Evolutionary conservation across 2,113 vertebrate species (phyloP).

Genomic region (Syngnathoides biaculeatus): DNA sequence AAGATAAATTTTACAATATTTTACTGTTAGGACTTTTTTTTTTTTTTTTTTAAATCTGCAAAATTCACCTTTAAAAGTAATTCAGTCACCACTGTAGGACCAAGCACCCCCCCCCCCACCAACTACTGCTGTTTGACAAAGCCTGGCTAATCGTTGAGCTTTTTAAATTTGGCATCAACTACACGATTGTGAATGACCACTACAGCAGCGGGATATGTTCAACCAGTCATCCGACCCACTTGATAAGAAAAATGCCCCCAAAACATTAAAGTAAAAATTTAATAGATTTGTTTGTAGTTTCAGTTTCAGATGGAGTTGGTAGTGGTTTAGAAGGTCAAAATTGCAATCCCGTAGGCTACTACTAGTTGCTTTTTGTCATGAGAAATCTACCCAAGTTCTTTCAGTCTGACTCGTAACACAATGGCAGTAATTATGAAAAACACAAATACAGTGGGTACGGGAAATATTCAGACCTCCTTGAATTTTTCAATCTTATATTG

Average conservation of each 20-base stretch:
- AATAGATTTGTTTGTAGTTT: neutral
- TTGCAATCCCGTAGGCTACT: neutral
- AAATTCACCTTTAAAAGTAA: neutral
- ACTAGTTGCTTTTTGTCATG: neutral
- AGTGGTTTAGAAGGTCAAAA: neutral
- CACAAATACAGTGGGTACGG: neutral
- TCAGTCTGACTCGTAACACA: neutral
- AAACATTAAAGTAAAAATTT: neutral
- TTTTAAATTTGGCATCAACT: neutral
- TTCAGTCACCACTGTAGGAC: neutral
- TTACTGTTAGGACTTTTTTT: no score
- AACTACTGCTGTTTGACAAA: neutral
- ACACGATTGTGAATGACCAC: neutral
- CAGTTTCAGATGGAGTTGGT: neutral
- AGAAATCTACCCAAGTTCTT: neutral
- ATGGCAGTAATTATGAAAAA: neutral
- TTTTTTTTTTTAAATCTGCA: no score
- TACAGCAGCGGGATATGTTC: neutral
- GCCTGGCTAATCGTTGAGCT: neutral
- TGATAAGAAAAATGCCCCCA: neutral
- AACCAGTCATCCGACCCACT: neutral
- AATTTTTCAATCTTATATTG: no score
- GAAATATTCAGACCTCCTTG: no score
- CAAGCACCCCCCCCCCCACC: no score
- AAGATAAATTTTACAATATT: no score